Evolutionary conservation across 2,797 vertebrate genomes (phyloP).

Genomic region (Megaceryle alcyon): DNA sequence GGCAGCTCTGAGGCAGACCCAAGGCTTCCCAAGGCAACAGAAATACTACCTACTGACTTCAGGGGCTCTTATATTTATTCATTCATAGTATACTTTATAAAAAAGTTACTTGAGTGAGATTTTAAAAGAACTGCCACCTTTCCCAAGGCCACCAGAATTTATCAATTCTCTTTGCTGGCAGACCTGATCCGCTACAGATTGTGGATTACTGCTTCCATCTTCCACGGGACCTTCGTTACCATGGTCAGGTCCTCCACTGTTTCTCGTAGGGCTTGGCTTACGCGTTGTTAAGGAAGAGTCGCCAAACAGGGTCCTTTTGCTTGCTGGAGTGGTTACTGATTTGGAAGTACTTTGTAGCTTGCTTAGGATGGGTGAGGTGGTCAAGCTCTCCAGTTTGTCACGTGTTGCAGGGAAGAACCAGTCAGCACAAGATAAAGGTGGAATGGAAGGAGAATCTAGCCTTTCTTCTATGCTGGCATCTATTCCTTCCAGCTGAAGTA

Average conservation of each 20-base stretch:
- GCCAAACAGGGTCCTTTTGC: constrained; percentile 81
- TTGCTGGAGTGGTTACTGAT: constrained; percentile 62
- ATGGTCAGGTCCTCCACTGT: constrained; percentile 72
- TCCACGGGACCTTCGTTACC: constrained; percentile 76
- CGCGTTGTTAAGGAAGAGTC: constrained; percentile 74
- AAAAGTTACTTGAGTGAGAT: background rate
- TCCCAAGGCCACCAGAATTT: constrained; percentile 77
- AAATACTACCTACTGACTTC: background rate
- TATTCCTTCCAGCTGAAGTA: constrained; percentile 89
- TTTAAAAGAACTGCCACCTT: constrained; percentile 37
- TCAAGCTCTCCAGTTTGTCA: constrained; percentile 82
- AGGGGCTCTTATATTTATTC: background rate
- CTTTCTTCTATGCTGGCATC: constrained; percentile 84
- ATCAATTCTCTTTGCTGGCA: constrained; percentile 74
- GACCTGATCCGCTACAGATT: constrained; percentile 74
- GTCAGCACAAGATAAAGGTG: constrained; percentile 89
- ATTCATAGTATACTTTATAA: background rate
- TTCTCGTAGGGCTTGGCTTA: constrained; percentile 82
- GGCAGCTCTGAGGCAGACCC: background rate
- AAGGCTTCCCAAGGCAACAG: background rate
- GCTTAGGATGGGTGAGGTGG: constrained; percentile 80
- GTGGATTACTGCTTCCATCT: constrained; percentile 66
- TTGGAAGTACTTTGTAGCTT: constrained; percentile 80
- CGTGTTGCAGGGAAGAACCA: constrained; percentile 86
- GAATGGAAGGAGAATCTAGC: constrained; percentile 81